Base-by-base conservation (phyloP, 2,113 vertebrate species). In the Leuciscus idus region DNA sequence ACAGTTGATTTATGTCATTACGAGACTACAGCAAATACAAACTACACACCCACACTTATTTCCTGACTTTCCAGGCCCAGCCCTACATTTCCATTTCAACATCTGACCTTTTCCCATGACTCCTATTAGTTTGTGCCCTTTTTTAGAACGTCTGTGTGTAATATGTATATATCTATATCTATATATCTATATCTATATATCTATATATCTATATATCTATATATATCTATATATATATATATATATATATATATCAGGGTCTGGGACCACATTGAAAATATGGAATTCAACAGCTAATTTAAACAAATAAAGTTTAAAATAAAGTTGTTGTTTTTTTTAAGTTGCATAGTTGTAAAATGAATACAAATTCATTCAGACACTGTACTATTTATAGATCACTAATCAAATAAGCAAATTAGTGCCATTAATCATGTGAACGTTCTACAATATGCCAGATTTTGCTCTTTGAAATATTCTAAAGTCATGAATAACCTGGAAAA, bases 51-150 rank as follows among this genome's bases (percentile, higher is more conserved):
- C 26, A 77, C 8, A 28, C 15, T 50, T 77, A 55, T 48, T 77
- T 7, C 59, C 3, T 64, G 4, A 50, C n/a, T 52, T 36, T 52
- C 26, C 4, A 23, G 64, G 1, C 43, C 26, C 4, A 23, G 64
- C 3, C 43, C 11, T 23, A 52, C 46, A 10, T 55, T 77, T 55
- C 19, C 15, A 77, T 77, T 50, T 77, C 15, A 19, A 17, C 48
- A 55, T 77, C 48, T 77, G 48, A 77, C 48, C 62, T 23, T 70
- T 82, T 68, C 6, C 26, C 6, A 30, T 82, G 80, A 82, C 39
- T 28, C 62, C 26, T 43, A 36, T 82, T 82, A 82, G 62, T 52
- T 46, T 80, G 76, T 57, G 21, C 28, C 80, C 62, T 30, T 21
- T 19, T 82, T 39, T 43, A 43, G 57, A 62, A 7, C 0, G 36